These are phyloP conservation scores for Cardiocondyla obscurior DNA, from an alignment of 1,140 invertebrate species.

Conservation along the genomic window DNA sequence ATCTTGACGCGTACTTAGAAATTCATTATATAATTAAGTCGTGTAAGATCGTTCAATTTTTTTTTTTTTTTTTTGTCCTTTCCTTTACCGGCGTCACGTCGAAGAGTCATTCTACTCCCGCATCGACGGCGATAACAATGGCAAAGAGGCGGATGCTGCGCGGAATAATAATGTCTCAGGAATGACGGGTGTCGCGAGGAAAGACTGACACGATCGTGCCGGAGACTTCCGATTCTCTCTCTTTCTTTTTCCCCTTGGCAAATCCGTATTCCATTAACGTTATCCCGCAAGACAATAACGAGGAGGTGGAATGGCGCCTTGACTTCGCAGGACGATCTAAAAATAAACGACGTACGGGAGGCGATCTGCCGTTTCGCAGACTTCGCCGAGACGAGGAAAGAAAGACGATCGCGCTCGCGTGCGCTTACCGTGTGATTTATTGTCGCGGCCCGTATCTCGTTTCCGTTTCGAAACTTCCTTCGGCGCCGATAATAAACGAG, in stretches of 20 bases:
- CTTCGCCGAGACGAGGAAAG: not conserved
- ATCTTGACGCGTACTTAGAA: not conserved
- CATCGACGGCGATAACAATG: constrained; percentile 24
- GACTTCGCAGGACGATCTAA: constrained; percentile 23
- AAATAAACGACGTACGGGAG: constrained; percentile 51
- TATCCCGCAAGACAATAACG: constrained; percentile 29
- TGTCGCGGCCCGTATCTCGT: constrained; percentile 33
- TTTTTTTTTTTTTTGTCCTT: too few species aligned
- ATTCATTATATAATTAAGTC: not conserved
- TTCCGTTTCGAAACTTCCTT: constrained; percentile 51
- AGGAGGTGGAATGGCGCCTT: constrained; percentile 19
- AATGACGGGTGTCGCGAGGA: constrained; percentile 28
- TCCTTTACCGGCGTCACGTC: not conserved
- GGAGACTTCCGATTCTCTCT: constrained; percentile 24
- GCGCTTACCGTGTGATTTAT: constrained; percentile 36
- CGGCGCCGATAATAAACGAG: constrained; percentile 39
- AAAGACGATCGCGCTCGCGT: constrained; percentile 8
- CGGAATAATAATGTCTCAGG: constrained; percentile 50
- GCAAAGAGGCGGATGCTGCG: constrained; percentile 32
- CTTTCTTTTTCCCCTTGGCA: not conserved
- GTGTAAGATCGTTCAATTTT: too few species aligned
- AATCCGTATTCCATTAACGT: constrained; percentile 54
- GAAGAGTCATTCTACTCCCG: constrained; percentile 26
- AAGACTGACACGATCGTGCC: constrained; percentile 34
- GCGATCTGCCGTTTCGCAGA: constrained; percentile 46